Evolutionary conservation across 2,113 vertebrate genomes (phyloP), one percentile per base, ranked within the genome.

Genomic region (Mellivora capensis): DNA sequence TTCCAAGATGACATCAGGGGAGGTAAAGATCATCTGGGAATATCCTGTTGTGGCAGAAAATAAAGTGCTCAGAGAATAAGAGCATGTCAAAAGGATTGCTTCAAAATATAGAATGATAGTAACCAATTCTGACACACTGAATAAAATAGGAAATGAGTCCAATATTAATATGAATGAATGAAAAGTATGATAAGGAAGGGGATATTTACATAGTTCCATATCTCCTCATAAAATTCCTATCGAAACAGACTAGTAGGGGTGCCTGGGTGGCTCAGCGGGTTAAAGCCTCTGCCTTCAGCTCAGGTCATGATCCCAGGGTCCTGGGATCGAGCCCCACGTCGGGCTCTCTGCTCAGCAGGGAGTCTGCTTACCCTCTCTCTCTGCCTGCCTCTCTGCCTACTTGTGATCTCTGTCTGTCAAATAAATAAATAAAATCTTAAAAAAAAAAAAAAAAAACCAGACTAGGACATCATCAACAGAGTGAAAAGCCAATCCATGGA

Each of bases 101-200:
- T 69, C 47, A 74, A 93, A 95, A 92, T 85, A 37, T 59, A 93
- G 42, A 93, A 88, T 69, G 37, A 64, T 80, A 82, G 67, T 37
- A 64, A 87, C 27, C 86, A 27, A 39, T 64, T 64, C 57, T 62
- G 80, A 91, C 17, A 86, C 18, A 47, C 4, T 72, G 59, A 91
- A 84, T 89, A 76, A 97, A 87, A 87, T 3, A 76, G 71, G 54
- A 88, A 64, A 37, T 44, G 23, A 96, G 29, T 52, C 69, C 54
- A 90, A 39, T 72, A 29, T 25, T 86, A 47, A 64, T 94, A 47
- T 42, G 15, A 87, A 84, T 64, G 59, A 64, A 57, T 57, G 54
- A 31, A 85, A 90, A 87, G 17, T 54, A 79, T 64, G 37, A 84
- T 76, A 76, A 92, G 44, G 14, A 94, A 92, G 39, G 17, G 59